These are phyloP conservation scores for Drosophila infuscata DNA, from an alignment of 2,888 invertebrate genomes.

Conservation along the genomic window DNA sequence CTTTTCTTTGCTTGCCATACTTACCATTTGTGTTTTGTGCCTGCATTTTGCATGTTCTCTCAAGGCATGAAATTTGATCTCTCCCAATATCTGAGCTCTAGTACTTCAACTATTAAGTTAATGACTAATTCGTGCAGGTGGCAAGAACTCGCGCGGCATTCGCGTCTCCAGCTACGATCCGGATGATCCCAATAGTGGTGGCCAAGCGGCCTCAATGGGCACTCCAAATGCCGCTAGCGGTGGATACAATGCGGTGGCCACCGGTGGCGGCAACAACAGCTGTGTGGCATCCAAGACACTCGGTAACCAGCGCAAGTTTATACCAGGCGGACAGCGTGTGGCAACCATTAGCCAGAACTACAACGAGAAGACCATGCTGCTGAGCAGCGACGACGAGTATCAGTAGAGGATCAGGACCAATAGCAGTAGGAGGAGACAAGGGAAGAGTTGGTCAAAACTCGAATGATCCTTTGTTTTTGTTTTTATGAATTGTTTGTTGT, in stretches of 20 bases:
- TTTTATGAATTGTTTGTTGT: constrained; percentile 57
- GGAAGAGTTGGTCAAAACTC: constrained; percentile 7
- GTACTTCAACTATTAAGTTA: constrained; percentile 36
- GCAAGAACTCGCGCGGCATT: constrained; percentile 89
- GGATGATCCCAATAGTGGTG: constrained; percentile 86
- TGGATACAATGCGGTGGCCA: constrained; percentile 75
- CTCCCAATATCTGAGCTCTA: constrained; percentile 9
- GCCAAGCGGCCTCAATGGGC: constrained; percentile 41
- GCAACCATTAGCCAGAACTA: constrained; percentile 94
- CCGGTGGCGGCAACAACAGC: constrained; percentile 75
- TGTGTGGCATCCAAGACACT: constrained; percentile 85
- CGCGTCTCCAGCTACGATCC: constrained; percentile 89
- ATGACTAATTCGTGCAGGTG: constrained; percentile 84
- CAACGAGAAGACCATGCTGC: constrained; percentile 97
- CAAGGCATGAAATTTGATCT: constrained; percentile 39
- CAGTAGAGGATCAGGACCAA: constrained; percentile 86
- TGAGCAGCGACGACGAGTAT: constrained; percentile 98
- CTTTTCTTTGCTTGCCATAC: constrained; percentile 40
- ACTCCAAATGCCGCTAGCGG: constrained; percentile 77
- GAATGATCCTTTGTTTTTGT: constrained; percentile 37
- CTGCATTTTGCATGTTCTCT: constrained; percentile 56
- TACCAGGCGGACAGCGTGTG: constrained; percentile 89
- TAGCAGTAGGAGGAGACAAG: background rate
- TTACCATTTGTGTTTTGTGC: constrained; percentile 8
- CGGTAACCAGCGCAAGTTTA: constrained; percentile 86